Conservation (phyloP, 2,113 vertebrate genomes). For the Misgurnus anguillicaudatus region DNA sequence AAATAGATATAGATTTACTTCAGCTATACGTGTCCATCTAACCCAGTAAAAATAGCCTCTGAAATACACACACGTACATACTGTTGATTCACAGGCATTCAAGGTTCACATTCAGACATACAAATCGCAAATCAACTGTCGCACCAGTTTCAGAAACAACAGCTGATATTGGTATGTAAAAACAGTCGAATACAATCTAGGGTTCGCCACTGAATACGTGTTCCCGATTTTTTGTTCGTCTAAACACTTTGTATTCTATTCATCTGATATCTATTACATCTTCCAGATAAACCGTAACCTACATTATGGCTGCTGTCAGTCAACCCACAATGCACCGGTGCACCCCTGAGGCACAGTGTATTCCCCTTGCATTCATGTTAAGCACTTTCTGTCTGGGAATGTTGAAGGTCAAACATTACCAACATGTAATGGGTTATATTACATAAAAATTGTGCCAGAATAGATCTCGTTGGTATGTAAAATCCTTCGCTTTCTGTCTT, state of each 20-base stretch:
- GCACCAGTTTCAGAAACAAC: slow-evolving; percentile 60
- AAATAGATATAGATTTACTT: slow-evolving; percentile 52
- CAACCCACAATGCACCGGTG: slow-evolving; percentile 59
- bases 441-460: slow-evolving; percentile 71
- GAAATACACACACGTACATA: slow-evolving; percentile 49
- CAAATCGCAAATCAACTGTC: slow-evolving; percentile 59
- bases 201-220: slow-evolving; percentile 56
- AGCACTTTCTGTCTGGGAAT: slow-evolving; percentile 62
- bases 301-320: slow-evolving; percentile 63
- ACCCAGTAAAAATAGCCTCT: slow-evolving; percentile 63
- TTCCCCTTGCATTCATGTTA: slow-evolving; percentile 53
- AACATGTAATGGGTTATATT: slow-evolving; percentile 72
- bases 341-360: slow-evolving; percentile 64
- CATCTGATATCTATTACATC: slow-evolving; percentile 61
- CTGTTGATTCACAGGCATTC: slow-evolving; percentile 35
- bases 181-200: slow-evolving; percentile 68
- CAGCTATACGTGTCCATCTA: slow-evolving; percentile 58
- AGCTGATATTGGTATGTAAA: slow-evolving; percentile 65
- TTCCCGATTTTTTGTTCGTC: not conserved
- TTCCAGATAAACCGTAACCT: slow-evolving; percentile 64
- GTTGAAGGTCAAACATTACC: slow-evolving; percentile 71
- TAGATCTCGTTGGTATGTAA: slow-evolving; percentile 60
- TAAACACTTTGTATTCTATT: slow-evolving; percentile 32
- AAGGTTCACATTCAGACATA: slow-evolving; percentile 34
- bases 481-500: slow-evolving; percentile 55